Base-by-base conservation (phyloP, 2,797 vertebrate genomes). In the Halcyon smyrnensis region DNA sequence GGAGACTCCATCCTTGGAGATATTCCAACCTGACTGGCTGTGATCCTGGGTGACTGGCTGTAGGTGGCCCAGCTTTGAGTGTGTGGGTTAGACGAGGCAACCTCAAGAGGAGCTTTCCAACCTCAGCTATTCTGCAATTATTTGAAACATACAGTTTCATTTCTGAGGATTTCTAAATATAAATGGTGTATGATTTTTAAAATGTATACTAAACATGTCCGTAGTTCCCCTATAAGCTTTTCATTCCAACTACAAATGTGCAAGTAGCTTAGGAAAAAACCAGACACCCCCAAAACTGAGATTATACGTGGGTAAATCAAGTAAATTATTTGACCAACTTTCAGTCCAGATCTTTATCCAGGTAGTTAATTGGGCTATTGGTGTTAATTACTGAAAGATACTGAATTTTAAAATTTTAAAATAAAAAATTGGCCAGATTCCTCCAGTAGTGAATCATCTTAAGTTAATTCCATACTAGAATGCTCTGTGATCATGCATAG, bases 21-120 rank as follows among this genome's bases (percentile, higher is more conserved):
- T 56, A 6, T 1, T 89, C 21, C 24, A 71, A 0, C 25, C 8
- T 69, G 9, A 8, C 5, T 85, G 39, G 8, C 28, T 5, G 0
- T 21, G 46, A 48, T 60, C 50, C n/a, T 64, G 13, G 24, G 18
- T 21, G 15, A 39, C 16, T 0, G 0, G 18, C 56, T 84, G 18
- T 62, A 30, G 28, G 9, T 34, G 15, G 9, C 23, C 9, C 12
- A n/a, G 30, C 59, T 76, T 59, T 56, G n/a, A 37, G 13, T 5
- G 0, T 2, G 4, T 30, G 2, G 4, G 23, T n/a, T 53, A 28
- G 30, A 43, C 19, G 4, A 15, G 51, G 15, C 51, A 51, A 12
- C 21, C 21, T 56, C 57, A 43, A 34, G 76, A 75, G 19, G 8
- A 43, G 17, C 8, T 27, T 86, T 65, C 39, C 51, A 65, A 39